Evolutionary conservation across 2,797 vertebrate genomes (phyloP).

Genomic region (Babyrousa celebensis): DNA sequence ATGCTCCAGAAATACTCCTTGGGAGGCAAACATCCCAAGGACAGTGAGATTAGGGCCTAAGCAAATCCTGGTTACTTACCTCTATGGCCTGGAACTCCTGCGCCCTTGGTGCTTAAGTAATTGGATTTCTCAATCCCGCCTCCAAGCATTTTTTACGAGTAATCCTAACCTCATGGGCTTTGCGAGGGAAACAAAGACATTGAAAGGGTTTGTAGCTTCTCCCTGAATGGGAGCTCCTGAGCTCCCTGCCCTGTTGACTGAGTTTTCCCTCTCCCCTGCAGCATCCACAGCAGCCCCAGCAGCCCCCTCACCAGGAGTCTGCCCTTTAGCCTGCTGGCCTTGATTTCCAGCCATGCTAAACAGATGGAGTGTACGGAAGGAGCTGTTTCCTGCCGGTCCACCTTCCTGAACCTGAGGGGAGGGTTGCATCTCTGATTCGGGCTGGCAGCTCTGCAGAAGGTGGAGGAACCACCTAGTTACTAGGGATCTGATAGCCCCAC

Average conservation of each 20-base stretch:
- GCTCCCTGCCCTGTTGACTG: background rate
- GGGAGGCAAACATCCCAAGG: conserved; percentile 34
- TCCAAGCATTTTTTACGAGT: conserved; percentile 71
- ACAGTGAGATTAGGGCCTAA: conserved; percentile 71
- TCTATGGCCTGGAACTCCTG: conserved; percentile 63
- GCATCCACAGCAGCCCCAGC: too few species aligned
- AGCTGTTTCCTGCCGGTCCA: background rate
- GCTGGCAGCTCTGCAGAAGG: background rate
- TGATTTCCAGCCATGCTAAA: conserved; percentile 37
- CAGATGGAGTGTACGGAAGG: conserved; percentile 35
- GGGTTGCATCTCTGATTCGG: background rate
- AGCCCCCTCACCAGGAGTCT: background rate
- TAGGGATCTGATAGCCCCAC: background rate
- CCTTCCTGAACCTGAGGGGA: conserved; percentile 10
- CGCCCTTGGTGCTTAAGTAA: conserved; percentile 83
- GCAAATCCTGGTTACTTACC: conserved; percentile 72
- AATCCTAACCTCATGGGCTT: conserved; percentile 79
- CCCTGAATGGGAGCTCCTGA: conserved; percentile 47
- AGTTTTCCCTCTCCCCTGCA: conserved; percentile 19
- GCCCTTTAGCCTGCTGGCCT: background rate
- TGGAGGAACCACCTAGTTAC: background rate
- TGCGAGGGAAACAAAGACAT: conserved; percentile 75
- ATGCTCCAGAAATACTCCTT: conserved; percentile 49
- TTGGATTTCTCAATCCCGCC: conserved; percentile 83
- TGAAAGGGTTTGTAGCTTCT: conserved; percentile 73